Conservation (phyloP, 1,140 invertebrate genomes). For the Leptopilina boulardi region DNA sequence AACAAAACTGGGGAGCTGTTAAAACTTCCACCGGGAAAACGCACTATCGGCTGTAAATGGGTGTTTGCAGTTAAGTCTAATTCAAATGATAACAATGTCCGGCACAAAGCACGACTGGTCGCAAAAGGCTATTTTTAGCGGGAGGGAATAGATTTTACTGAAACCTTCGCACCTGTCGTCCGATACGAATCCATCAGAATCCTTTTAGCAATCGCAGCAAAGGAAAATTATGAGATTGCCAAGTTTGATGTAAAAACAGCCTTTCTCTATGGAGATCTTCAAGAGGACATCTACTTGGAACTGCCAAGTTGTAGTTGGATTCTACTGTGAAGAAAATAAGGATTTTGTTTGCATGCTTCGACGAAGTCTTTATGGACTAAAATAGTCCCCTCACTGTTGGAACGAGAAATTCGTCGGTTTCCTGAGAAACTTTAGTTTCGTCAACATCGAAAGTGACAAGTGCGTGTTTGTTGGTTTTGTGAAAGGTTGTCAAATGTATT, state of each 20-base stretch:
- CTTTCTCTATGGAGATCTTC: constrained; percentile 58
- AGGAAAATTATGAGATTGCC: constrained; percentile 40
- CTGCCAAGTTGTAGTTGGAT: no score
- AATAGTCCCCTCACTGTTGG: no score
- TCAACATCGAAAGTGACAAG: no score
- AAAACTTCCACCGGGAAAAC: constrained; percentile 45
- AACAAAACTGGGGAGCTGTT: constrained; percentile 60
- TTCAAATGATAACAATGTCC: constrained; percentile 1
- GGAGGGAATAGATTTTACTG: constrained; percentile 58
- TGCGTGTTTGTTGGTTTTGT: no score
- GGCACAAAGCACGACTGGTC: constrained; percentile 44
- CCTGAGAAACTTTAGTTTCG: no score
- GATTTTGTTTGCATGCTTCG: no score
- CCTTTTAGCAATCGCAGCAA: constrained; percentile 44
- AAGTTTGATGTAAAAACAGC: constrained; percentile 57
- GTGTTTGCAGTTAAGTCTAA: constrained; percentile 57
- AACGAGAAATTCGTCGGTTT: no score
- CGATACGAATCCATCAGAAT: constrained; percentile 59
- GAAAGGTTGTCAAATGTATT: no score
- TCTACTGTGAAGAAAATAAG: no score
- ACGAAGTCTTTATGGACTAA: not conserved
- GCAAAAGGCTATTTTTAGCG: constrained; percentile 56
- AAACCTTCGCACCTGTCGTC: constrained; percentile 57
- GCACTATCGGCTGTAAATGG: constrained; percentile 59
- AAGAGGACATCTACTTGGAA: constrained; percentile 58